Evolutionary conservation across 2,113 vertebrate species (phyloP).

Genomic region (Zapornia atra): DNA sequence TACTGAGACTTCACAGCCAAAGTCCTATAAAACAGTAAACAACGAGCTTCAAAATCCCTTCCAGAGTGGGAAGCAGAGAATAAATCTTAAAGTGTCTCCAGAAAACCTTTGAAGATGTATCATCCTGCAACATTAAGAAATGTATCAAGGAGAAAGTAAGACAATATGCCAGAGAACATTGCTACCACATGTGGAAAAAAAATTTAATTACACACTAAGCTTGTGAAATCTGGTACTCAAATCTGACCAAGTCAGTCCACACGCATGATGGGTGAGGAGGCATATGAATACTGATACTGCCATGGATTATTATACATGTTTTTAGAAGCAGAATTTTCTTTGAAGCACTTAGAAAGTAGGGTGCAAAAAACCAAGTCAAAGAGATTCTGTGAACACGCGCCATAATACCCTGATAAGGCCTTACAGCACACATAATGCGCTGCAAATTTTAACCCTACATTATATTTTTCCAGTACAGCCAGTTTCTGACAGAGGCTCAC

Average conservation of each 20-base stretch:
- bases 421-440: fast-evolving
- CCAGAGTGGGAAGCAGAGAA: not conserved
- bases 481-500: not conserved
- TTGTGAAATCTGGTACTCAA: not conserved
- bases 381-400: not conserved
- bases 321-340: not conserved
- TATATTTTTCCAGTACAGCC: not conserved
- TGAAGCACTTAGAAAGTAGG: not conserved
- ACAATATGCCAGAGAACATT: not conserved
- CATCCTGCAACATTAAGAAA: not conserved
- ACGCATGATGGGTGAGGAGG: too few species aligned
- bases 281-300: not conserved
- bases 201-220: not conserved
- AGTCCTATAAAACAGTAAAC: not conserved
- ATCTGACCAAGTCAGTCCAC: not conserved
- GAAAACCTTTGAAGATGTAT: not conserved
- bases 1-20: not conserved
- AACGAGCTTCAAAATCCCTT: not conserved
- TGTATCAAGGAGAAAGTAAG: not conserved
- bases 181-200: not conserved
- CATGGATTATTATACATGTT: not conserved
- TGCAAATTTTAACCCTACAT: not conserved
- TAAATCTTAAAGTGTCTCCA: not conserved
- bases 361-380: not conserved
- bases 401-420: not conserved